These are phyloP conservation scores for Aproaerema taeniolella DNA, from an alignment of 2,888 invertebrate genomes.

Conservation along the genomic window DNA sequence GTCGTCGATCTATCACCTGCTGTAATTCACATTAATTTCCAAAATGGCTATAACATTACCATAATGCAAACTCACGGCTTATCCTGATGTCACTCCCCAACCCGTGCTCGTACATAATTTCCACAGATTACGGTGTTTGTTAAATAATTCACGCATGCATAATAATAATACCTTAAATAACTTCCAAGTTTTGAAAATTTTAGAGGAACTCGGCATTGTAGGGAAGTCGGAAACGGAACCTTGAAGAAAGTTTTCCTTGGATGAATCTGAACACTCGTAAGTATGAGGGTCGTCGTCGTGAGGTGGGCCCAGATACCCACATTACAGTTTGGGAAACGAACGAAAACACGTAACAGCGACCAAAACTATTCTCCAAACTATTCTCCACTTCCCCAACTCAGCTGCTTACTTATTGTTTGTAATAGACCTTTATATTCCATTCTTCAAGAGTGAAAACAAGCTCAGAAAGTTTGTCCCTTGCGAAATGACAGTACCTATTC, in stretches of 20 bases:
- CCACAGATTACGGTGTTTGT: constrained; percentile 21
- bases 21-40: constrained; percentile 9
- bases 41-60: constrained; percentile 18
- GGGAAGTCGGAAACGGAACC: constrained; percentile 8
- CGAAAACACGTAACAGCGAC: constrained; percentile 22
- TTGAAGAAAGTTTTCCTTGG: constrained; percentile 19
- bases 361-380: constrained; percentile 26
- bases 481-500: background rate
- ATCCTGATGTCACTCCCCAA: constrained; percentile 26
- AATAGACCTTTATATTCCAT: constrained; percentile 8
- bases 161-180: constrained; percentile 6
- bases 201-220: constrained; percentile 7
- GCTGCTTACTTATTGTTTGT: constrained; percentile 11
- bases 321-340: constrained; percentile 16
- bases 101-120: constrained; percentile 33
- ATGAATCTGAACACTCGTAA: constrained; percentile 15
- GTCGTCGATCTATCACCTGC: constrained; percentile 31
- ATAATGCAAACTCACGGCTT: constrained; percentile 26
- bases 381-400: constrained; percentile 18
- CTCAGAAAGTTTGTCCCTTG: background rate
- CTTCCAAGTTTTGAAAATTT: constrained; percentile 15
- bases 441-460: background rate
- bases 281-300: constrained; percentile 16
- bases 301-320: constrained; percentile 18
- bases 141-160: constrained; percentile 14